Conservation (phyloP, 2,797 vertebrate genomes). For the Pseudochirops cupreus region DNA sequence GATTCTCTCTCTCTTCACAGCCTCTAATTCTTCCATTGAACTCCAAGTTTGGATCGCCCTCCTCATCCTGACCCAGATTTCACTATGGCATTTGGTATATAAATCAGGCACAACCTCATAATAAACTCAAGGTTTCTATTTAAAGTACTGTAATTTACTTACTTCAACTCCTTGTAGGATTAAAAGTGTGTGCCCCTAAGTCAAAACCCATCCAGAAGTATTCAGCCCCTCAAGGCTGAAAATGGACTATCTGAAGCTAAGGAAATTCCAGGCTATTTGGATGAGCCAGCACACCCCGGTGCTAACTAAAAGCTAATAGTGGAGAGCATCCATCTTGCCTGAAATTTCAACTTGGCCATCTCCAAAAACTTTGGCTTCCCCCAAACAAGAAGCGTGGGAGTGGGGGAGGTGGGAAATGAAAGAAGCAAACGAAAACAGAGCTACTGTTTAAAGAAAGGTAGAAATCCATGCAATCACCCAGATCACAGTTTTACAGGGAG, state of each 20-base stretch:
- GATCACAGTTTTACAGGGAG: background rate
- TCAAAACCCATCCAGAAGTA: conserved; percentile 47
- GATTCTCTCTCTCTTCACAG: conserved; percentile 75
- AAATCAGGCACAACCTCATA: conserved; percentile 80
- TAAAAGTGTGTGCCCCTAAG: conserved; percentile 78
- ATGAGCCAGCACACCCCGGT: background rate
- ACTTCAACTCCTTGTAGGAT: conserved; percentile 82
- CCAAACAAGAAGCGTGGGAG: background rate
- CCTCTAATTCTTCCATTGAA: conserved; percentile 84
- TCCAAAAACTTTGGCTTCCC: conserved; percentile 35
- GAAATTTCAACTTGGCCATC: background rate
- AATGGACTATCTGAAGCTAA: background rate
- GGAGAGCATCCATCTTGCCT: conserved; percentile 5
- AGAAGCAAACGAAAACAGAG: conserved; percentile 6
- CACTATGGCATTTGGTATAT: conserved; percentile 81
- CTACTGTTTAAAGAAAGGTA: conserved; percentile 8
- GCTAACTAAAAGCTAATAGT: conserved; percentile 28
- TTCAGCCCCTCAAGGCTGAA: conserved; percentile 36
- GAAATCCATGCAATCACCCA: background rate
- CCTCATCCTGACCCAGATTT: conserved; percentile 83
- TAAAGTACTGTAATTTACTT: conserved; percentile 82
- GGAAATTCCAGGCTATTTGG: background rate
- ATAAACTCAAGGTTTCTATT: conserved; percentile 73
- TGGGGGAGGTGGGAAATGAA: background rate
- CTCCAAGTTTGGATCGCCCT: conserved; percentile 73